Conservation (phyloP, 2,888 invertebrate genomes). For the Mesochorus sp. region DNA sequence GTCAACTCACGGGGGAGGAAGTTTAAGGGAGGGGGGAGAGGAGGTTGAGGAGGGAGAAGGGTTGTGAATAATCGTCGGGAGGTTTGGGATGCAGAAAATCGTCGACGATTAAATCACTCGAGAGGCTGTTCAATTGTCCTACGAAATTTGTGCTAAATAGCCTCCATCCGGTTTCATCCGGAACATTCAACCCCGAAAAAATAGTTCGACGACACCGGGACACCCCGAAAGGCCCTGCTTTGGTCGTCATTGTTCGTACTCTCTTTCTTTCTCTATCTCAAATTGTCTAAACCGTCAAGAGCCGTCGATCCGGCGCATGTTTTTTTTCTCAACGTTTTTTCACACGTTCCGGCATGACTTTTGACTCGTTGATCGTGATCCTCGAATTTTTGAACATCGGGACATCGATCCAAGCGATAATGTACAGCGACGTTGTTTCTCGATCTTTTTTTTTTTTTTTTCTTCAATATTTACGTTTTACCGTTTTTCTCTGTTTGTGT, state of each 20-base stretch:
- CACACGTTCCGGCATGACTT: neutral
- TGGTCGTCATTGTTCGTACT: slow-evolving; percentile 46
- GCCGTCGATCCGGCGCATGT: slow-evolving; percentile 12
- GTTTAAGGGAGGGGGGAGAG: no score
- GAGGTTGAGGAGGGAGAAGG: no score
- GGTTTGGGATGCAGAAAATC: no score
- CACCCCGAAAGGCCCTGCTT: slow-evolving; percentile 44
- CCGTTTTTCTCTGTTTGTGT: neutral
- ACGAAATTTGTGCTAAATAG: no score
- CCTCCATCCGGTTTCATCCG: no score
- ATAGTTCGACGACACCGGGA: slow-evolving; percentile 1
- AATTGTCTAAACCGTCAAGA: slow-evolving; percentile 58
- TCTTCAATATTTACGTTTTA: neutral
- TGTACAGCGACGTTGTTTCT: neutral
- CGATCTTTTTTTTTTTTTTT: neutral
- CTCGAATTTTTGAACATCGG: no score
- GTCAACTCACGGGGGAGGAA: no score
- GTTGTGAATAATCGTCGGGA: no score
- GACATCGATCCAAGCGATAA: no score
- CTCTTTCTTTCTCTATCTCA: slow-evolving; percentile 40
- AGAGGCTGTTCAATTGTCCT: no score
- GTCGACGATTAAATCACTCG: no score
- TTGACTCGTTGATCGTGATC: no score
- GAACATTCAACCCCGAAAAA: neutral
- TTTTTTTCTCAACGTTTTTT: neutral